Evolutionary conservation across 2,797 vertebrate species (phyloP), one percentile per base, ranked within the genome.

Genomic region (Danio kyathit): DNA sequence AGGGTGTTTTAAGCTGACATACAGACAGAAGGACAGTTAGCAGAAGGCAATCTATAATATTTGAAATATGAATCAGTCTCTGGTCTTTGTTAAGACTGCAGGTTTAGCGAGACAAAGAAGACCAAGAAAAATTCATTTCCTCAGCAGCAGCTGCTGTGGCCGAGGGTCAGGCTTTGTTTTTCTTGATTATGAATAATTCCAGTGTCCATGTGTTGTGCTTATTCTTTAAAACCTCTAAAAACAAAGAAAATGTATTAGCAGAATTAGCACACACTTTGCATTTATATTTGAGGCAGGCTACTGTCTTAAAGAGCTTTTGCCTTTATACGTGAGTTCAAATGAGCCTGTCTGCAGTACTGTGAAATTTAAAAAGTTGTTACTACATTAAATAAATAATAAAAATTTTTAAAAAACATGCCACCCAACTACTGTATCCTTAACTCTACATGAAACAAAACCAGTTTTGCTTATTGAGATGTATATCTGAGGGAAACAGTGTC

Each of bases 111-210:
- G 38, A 38, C 59, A 61, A 61, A 40, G 59, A 40, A 16, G 7
- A 40, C 6, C 59, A 61, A 61, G 59, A 61, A 61, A 16, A 16
- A 8, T 2, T 40, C 1, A 16, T 40, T 61, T 61, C 59, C 38
- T 40, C 21, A 61, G 59, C 40, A 61, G 14, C 59, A 61, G 59
- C 59, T 61, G 59, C 59, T 61, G 59, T 61, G 59, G 59, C 59
- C 29, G 59, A 61, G 59, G 59, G 59, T 61, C 59, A 61, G 59
- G 59, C 16, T 61, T 61, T 61, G 29, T 61, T 61, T 61, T 40
- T 61, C 59, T 61, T 61, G 59, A 61, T 61, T 40, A 41, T 40
- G 59, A 38, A 61, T 61, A 61, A 61, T 61, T 61, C 40, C 29
- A 38, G 59, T 59, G 29, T 61, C 59, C 40, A 38, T 61, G 59